phyloP scores from a whole-genome alignment of 1,140 invertebrate species.

The Proctacanthus coquilletti region DNA sequence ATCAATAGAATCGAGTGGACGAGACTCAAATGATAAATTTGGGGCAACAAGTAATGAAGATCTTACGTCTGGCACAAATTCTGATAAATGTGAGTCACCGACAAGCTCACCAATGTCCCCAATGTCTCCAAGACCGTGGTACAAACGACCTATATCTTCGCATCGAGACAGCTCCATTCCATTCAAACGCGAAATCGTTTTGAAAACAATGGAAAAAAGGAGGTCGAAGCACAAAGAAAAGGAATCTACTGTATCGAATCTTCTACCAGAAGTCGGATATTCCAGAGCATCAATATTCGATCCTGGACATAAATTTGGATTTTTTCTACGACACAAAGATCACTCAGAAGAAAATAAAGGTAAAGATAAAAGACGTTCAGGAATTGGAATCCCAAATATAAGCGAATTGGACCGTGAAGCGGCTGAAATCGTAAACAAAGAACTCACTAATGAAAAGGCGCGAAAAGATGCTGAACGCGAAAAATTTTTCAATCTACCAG shows the following conservation, averaged over 20 bases:
- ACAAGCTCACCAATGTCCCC: slow-evolving; percentile 2
- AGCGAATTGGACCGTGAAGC: slow-evolving; percentile 67
- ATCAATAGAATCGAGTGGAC: too few relatives aligned
- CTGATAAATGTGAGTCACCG: too few relatives aligned
- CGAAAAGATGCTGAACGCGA: slow-evolving; percentile 23
- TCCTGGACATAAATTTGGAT: slow-evolving; percentile 5
- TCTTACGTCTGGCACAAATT: too few relatives aligned
- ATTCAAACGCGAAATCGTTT: slow-evolving; percentile 10
- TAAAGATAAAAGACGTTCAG: slow-evolving; percentile 39
- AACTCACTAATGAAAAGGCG: slow-evolving; percentile 30
- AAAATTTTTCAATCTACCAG: slow-evolving; percentile 12
- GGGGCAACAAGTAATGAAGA: too few relatives aligned
- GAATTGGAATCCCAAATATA: slow-evolving; percentile 51
- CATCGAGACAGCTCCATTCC: slow-evolving; percentile 10
- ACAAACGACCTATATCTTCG: slow-evolving; percentile 33
- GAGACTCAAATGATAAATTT: too few relatives aligned
- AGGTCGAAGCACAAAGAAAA: slow-evolving; percentile 18
- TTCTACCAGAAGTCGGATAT: slow-evolving; percentile 17
- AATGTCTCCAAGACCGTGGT: slow-evolving; percentile 43
- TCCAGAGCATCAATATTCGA: slow-evolving; percentile 22
- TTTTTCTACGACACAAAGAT: slow-evolving; percentile 3
- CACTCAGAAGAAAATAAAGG: slow-evolving; percentile 19
- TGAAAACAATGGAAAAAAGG: slow-evolving; percentile 9
- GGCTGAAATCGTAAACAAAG: slow-evolving; percentile 49
- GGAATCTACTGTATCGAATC: slow-evolving; percentile 6